Conservation (phyloP, 2,113 vertebrate genomes). For the Osmerus mordax region DNA sequence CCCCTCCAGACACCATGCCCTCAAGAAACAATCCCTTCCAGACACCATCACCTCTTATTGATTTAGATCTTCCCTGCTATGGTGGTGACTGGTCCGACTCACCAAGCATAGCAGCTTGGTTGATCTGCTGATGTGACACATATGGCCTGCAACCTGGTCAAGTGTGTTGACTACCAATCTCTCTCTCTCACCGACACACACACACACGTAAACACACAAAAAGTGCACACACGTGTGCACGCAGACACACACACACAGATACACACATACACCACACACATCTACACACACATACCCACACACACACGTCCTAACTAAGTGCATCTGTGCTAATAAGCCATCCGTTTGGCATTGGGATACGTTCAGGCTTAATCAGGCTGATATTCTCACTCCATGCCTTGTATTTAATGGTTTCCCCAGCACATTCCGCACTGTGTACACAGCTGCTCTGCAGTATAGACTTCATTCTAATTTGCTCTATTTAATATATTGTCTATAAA, state of each 20-base stretch:
- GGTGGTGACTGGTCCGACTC: no score
- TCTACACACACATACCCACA: neutral
- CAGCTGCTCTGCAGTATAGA: constrained; percentile 70
- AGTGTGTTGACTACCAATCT: no score
- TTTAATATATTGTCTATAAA: constrained; percentile 76
- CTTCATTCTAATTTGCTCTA: constrained; percentile 70
- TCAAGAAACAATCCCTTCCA: neutral
- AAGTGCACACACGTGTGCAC: neutral
- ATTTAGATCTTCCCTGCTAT: no score
- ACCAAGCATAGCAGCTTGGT: no score
- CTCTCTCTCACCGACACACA: neutral
- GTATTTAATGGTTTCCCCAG: constrained; percentile 60
- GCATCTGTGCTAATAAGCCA: constrained; percentile 62
- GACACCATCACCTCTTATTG: neutral
- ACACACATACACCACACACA: no score
- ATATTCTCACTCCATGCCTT: constrained; percentile 51
- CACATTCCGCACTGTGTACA: constrained; percentile 71
- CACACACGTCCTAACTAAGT: constrained; percentile 46
- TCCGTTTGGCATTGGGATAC: constrained; percentile 49
- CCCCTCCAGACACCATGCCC: no score
- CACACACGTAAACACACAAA: constrained; percentile 2
- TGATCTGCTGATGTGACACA: no score
- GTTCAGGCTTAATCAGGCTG: constrained; percentile 46
- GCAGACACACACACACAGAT: no score
- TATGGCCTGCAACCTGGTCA: no score